Base-by-base conservation (phyloP, 2,888 invertebrate species). In the Alcis repandata region DNA sequence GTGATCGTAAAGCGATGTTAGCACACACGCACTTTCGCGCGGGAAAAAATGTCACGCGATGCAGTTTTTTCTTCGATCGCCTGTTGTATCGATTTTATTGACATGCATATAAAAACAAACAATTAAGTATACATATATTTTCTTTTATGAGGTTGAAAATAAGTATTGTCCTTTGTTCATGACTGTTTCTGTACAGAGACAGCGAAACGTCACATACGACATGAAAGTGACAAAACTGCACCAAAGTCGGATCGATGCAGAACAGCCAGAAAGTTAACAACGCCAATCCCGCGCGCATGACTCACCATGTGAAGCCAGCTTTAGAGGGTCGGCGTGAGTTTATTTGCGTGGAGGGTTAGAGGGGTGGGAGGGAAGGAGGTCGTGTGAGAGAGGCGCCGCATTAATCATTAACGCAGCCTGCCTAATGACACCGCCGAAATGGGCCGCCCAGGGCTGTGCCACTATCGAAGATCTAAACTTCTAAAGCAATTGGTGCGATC, bases 371-470 rank as follows among this genome's bases (percentile, higher is more conserved):
- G 20, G 74, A 27, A 6, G 27, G 78, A 85, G 82, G 83, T 78
- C 83, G 86, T 86, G 86, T 87, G 87, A 84, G 86, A 84, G 86
- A 66, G 89, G 91, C 90, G 90, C 90, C 91, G 87, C 92, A 93
- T 93, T 92, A 93, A 93, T 92, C 92, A 93, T 93, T 93, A 92
- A 92, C 90, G 87, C 89, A 87, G 90, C 84, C 90, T 89, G 90
- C 88, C 90, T 93, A 93, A 93, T 92, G 92, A 92, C 93, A 92
- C 86, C 86, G 76, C 91, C 91, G 88, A 92, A 92, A 92, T 90
- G 88, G 90, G 85, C 76, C 76, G 73, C 63, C 67, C 80, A 90
- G 89, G 78, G 89, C 76, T 82, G 76, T 73, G 61, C 70, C 59
- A 61, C 13, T 27, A 65, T 79, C 81, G 79, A 78, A 71, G 62